Evolutionary conservation across 2,888 invertebrate species (phyloP).

Genomic region (Pseudococcus viburni): DNA sequence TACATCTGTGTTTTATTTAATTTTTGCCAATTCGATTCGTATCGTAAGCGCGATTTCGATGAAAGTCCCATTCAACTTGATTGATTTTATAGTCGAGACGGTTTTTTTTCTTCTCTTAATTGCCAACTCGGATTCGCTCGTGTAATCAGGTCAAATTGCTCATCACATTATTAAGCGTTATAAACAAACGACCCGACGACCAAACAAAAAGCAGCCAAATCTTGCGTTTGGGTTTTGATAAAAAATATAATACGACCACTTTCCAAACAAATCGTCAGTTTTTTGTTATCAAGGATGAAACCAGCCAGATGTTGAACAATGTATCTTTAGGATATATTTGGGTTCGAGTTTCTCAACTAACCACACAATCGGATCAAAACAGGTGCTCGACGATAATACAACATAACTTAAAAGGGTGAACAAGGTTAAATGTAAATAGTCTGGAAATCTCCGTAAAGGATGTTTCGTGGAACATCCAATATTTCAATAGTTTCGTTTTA

Average conservation of each 20-base stretch:
- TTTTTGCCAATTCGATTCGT: not conserved
- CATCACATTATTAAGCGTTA: not conserved
- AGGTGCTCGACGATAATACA: not conserved
- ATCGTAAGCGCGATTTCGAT: not conserved
- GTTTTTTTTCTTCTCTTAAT: not conserved
- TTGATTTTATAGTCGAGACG: slow-evolving; percentile 15
- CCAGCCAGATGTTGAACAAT: slow-evolving; percentile 6
- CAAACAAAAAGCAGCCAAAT: not conserved
- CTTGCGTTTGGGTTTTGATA: not conserved
- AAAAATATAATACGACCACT: not conserved
- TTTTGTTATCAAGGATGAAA: not conserved
- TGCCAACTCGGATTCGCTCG: not conserved
- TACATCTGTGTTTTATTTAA: not conserved
- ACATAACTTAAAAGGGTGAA: not conserved
- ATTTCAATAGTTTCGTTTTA: too few relatives aligned
- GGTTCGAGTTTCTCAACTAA: not conserved
- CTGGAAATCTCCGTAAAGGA: not conserved
- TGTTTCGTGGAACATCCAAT: too few relatives aligned
- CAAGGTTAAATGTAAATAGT: not conserved
- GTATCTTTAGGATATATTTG: not conserved
- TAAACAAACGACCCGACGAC: not conserved
- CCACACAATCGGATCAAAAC: not conserved
- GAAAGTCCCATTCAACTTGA: not conserved
- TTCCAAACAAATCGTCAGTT: not conserved
- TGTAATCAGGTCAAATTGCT: slow-evolving; percentile 6